phyloP scores from a whole-genome alignment of 2,113 vertebrate genomes.

The Zosterops japonicus region DNA sequence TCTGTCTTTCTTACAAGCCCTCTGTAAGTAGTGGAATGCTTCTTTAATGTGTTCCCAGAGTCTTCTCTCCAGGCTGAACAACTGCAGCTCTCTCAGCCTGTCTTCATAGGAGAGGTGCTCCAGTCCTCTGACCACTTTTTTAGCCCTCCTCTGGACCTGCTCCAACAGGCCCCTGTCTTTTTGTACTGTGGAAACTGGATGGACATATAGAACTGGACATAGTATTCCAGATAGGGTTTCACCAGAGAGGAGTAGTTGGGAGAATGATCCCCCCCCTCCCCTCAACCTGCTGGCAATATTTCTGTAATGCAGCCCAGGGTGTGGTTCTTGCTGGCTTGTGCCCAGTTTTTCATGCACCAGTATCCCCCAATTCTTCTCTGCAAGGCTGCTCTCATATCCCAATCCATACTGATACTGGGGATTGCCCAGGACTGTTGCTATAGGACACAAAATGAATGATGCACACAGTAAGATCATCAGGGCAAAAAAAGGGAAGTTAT shows the following conservation, averaged over 20 bases:
- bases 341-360: fast-evolving
- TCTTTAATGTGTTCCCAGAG: background rate
- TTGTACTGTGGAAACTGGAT: background rate
- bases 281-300: background rate
- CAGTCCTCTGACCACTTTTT: background rate
- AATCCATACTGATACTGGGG: background rate
- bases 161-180: background rate
- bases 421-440: background rate
- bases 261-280: background rate
- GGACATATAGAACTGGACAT: background rate
- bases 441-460: no score
- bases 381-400: background rate
- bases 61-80: background rate
- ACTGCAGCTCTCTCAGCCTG: background rate
- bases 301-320: background rate
- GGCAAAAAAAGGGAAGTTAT: no score
- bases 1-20: background rate
- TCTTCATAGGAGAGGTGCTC: background rate
- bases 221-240: background rate
- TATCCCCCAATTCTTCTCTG: background rate
- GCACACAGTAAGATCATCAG: no score
- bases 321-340: background rate
- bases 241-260: fast-evolving
- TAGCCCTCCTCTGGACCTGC: background rate
- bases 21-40: background rate